Conservation (phyloP, 64 coral and sea anemone species). For the Trachythela sp. region DNA sequence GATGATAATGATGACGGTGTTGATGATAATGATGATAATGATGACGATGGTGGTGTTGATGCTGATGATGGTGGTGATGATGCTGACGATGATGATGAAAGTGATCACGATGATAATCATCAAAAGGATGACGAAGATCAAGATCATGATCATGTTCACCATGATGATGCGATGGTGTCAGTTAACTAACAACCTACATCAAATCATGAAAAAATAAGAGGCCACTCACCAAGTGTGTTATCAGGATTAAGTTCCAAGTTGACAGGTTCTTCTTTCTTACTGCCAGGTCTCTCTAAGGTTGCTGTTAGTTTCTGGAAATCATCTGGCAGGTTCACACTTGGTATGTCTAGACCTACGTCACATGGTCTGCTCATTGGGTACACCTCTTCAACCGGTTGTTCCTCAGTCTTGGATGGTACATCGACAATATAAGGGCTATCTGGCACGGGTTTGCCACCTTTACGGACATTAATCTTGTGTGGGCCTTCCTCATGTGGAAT, state of each 20-base stretch:
- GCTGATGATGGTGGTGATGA: too few species aligned
- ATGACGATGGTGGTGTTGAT: too few species aligned
- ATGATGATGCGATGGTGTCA: too few species aligned
- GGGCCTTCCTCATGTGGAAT: slow-evolving; percentile 84
- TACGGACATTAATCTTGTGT: slow-evolving; percentile 79
- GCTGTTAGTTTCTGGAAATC: slow-evolving; percentile 78
- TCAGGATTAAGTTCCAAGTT: slow-evolving; percentile 85
- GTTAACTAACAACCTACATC: too few species aligned
- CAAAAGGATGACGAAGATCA: too few species aligned
- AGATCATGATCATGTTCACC: too few species aligned
- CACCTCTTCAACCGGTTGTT: slow-evolving; percentile 67
- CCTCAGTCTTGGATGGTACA: slow-evolving; percentile 66
- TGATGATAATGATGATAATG: too few species aligned
- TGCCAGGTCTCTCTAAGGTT: slow-evolving; percentile 67
- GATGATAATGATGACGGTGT: background rate
- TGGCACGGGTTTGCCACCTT: slow-evolving; percentile 58
- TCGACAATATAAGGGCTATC: slow-evolving; percentile 83
- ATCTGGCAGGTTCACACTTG: slow-evolving; percentile 83
- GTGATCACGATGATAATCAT: too few species aligned
- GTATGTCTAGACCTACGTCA: slow-evolving; percentile 82
- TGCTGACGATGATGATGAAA: too few species aligned
- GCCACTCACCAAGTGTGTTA: slow-evolving; percentile 49
- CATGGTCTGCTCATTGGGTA: slow-evolving; percentile 81
- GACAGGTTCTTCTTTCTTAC: slow-evolving; percentile 86
- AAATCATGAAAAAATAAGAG: too few species aligned